phyloP scores from a whole-genome alignment of 2,888 invertebrate species.

The Amphipyra tragopoginis region DNA sequence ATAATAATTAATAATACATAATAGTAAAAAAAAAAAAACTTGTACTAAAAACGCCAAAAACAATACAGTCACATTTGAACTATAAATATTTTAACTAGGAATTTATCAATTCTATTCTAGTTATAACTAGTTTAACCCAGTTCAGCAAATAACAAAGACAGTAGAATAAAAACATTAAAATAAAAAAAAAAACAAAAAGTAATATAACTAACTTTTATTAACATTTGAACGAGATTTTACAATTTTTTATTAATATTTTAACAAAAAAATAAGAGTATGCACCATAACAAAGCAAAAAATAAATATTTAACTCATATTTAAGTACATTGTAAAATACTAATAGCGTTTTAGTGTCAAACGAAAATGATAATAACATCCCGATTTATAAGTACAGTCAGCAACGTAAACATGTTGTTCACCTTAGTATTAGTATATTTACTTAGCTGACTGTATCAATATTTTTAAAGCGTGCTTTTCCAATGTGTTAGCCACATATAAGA shows the following conservation, averaged over 20 bases:
- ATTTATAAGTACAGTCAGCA: conserved; percentile 20
- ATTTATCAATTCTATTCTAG: conserved; percentile 11
- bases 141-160: background rate
- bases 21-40: conserved; percentile 23
- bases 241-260: conserved; percentile 34
- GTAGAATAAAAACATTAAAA: background rate
- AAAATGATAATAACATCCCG: background rate
- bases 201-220: conserved; percentile 50
- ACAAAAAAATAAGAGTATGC: conserved; percentile 33
- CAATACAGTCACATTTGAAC: conserved; percentile 22
- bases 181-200: conserved; percentile 22
- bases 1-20: conserved; percentile 28
- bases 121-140: conserved; percentile 12
- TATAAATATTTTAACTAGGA: conserved; percentile 31
- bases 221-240: conserved; percentile 56
- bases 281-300: conserved; percentile 50
- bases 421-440: conserved; percentile 4
- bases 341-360: conserved; percentile 13
- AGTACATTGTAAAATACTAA: conserved; percentile 50
- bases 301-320: conserved; percentile 42
- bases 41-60: conserved; percentile 14
- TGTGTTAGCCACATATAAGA: conserved; percentile 3
- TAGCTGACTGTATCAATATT: conserved; percentile 22
- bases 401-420: conserved; percentile 1
- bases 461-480: conserved; percentile 10